Base-by-base conservation (phyloP, 2,888 invertebrate species). In the Athetis lepigone region DNA sequence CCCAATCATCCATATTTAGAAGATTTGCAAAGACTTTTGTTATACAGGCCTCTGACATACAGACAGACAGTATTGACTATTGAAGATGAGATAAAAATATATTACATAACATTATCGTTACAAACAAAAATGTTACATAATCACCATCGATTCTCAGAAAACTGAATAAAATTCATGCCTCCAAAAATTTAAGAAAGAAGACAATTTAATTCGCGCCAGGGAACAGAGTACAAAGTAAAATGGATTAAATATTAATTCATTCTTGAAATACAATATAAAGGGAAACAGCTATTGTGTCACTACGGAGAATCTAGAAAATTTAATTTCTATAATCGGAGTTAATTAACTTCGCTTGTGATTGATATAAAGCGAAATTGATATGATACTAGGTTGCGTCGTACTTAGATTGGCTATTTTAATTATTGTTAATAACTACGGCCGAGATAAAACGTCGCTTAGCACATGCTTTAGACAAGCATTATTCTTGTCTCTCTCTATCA, bases 181-280 rank as follows among this genome's bases (percentile, higher is more conserved):
- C 25, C 13, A 37, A 13, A 37, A 37, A 13, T 43, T 25, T 36
- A 7, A 11, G 37, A n/a, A 57, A 21, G n/a, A 7, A 56, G 11
- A 23, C 18, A 5, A 37, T 37, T 37, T 25, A 11, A 56, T 42
- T 23, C 7, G 27, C 5, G 27, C 29, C 11, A 25, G 2, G n/a
- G 37, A 56, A 57, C 21, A 7, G n/a, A 49, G 52, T 52, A 27
- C 36, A 27, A 4, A n/a, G 39, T 25, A 42, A 39, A 58, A 57
- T 60, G 42, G 43, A 63, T 55, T 61, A 39, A 25, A 40, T 29
- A 62, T 58, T 62, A 65, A 77, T 69, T 55, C 37, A 63, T 55
- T 69, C 54, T 51, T 51, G 4, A 29, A 50, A 68, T 64, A 65
- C 16, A 3, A 7, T 2, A n/a, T 7, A 25, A 36, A 50, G 25